Evolutionary conservation across 2,113 vertebrate species (phyloP), one percentile per base, ranked within the genome.

Genomic region (Tilapia sparmanii): DNA sequence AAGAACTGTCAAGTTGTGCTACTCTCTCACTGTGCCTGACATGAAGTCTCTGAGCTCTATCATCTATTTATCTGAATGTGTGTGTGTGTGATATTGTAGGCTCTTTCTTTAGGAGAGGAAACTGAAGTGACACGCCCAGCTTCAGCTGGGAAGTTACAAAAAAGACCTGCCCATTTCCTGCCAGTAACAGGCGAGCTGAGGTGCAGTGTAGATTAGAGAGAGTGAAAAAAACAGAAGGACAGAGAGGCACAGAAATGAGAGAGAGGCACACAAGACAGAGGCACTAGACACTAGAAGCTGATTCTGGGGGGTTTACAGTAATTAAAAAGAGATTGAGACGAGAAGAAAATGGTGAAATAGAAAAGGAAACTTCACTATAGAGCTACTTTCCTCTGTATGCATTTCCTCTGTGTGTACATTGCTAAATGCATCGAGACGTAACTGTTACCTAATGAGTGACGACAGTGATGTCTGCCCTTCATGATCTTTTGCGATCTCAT

Each of bases 131-230:
- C 92, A 94, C 92, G 4, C 94, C 95, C 88, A 71, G 84, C 76
- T 89, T 94, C 80, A 82, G 78, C 61, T 91, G 85, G 89, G 93
- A 94, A 92, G 85, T 86, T 59, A 78, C 76, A 76, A 88, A 81
- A 87, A 76, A 78, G 52, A 26, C 82, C 84, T 66, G 61, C 91
- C 92, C 78, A 90, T 92, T 95, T 95, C 95, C 94, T 94, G 92
- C 68, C 89, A 80, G 84, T 89, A 87, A 91, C 33, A 80, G 63
- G 61, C 22, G 13, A 90, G 87, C 22, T 52, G 82, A 86, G 86
- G 79, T 59, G 42, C 50, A 85, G 88, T 8, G 79, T 35, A 89
- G 87, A 90, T 88, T 68, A 82, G 63, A 89, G 52, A 82, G 33
- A 86, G 33, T 8, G 55, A 91, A 53, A 87, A 84, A 83, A 47